Conservation (phyloP, 1,140 invertebrate genomes). For the Acromyrmex charruanus region DNA sequence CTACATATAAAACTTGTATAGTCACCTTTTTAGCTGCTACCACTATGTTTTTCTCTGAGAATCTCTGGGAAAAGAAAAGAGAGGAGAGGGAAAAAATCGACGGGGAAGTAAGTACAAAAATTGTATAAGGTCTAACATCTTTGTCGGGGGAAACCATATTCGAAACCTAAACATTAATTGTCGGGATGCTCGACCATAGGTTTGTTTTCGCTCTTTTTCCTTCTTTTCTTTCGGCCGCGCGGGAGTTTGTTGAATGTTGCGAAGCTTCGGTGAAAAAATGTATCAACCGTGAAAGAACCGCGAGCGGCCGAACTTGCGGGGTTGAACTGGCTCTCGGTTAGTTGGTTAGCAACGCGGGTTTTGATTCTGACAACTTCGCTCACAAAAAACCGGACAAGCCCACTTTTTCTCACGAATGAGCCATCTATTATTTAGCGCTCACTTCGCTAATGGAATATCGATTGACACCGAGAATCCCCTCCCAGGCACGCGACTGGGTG, state of each 20-base stretch:
- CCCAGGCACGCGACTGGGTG: neutral
- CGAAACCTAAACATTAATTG: neutral
- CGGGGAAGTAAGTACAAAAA: conserved; percentile 83
- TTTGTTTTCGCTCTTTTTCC: conserved; percentile 19
- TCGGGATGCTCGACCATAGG: conserved; percentile 19
- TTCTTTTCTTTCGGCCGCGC: conserved; percentile 8
- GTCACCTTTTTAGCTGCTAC: too few relatives aligned
- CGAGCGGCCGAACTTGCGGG: neutral
- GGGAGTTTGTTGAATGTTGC: conserved; percentile 3
- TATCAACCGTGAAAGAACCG: conserved; percentile 51
- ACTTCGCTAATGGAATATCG: conserved; percentile 40
- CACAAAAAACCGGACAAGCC: conserved; percentile 23
- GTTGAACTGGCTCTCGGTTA: conserved; percentile 18
- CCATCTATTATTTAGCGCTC: conserved; percentile 47
- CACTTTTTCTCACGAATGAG: conserved; percentile 24
- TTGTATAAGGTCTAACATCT: conserved; percentile 77
- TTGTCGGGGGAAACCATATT: conserved; percentile 40
- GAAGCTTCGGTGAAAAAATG: conserved; percentile 64
- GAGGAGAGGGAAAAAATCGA: conserved; percentile 57
- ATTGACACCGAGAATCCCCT: conserved; percentile 7
- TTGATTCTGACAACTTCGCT: conserved; percentile 9
- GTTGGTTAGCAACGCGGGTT: conserved; percentile 24
- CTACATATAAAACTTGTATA: too few relatives aligned
- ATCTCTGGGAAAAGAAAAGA: conserved; percentile 5
- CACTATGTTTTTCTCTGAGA: too few relatives aligned